These are phyloP conservation scores for Oligia strigilis DNA, from an alignment of 2,888 invertebrate genomes.

Conservation along the genomic window DNA sequence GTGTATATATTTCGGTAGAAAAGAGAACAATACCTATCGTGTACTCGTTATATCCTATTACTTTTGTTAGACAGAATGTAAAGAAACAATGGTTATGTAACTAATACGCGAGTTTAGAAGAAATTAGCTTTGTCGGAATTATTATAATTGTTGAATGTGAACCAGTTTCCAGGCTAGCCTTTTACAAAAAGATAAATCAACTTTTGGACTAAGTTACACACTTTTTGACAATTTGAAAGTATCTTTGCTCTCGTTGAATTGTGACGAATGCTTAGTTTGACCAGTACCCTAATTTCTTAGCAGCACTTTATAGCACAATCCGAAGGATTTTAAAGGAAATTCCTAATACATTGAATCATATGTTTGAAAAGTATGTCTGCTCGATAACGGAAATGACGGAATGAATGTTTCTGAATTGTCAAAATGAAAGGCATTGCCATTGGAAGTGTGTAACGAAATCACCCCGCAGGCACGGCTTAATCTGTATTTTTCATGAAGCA, in stretches of 20 bases:
- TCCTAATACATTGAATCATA: background rate
- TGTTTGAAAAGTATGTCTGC: no score
- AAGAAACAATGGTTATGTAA: conserved; percentile 20
- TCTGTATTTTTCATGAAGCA: background rate
- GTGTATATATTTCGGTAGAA: conserved; percentile 8
- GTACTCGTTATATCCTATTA: conserved; percentile 24
- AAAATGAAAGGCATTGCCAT: no score
- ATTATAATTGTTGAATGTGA: background rate
- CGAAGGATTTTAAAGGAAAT: no score
- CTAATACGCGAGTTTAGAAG: background rate
- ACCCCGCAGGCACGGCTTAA: background rate
- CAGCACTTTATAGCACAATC: background rate
- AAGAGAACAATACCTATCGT: conserved; percentile 34
- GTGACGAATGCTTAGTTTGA: background rate
- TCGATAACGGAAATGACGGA: no score
- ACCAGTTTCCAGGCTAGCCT: no score
- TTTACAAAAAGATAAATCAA: background rate
- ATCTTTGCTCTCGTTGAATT: background rate
- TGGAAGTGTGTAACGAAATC: background rate
- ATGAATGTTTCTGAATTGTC: background rate
- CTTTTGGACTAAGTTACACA: background rate
- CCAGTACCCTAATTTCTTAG: no score
- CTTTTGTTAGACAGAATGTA: conserved; percentile 13
- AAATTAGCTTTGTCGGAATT: background rate
- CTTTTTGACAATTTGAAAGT: background rate